Evolutionary conservation across 2,113 vertebrate genomes (phyloP), one percentile per base, ranked within the genome.

Genomic region (Caloenas nicobarica): DNA sequence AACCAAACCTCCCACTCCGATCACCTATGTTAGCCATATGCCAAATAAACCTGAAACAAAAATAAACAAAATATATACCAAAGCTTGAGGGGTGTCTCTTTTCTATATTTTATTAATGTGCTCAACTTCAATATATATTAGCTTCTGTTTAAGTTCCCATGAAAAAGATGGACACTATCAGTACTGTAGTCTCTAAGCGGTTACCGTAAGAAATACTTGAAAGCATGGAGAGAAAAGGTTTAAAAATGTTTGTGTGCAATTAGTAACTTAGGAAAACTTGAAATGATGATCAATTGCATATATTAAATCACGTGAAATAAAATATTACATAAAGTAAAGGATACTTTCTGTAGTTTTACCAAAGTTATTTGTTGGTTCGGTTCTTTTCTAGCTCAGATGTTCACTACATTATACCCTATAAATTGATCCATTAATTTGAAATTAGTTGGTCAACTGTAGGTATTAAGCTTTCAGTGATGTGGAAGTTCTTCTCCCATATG

Each of bases 251-350:
- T 46, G 9, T 72, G 7, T 72, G 25, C 19, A 44, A 64, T 34
- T 66, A 28, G 14, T 65, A 65, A 22, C 11, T 31, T 44, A 44
- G 19, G 24, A 77, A 78, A 89, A 48, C n/a, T 65, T 60, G 14
- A 73, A 36, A 17, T 50, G 19, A 28, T 69, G 16, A 36, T 44
- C 0, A 0, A 53, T 83, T 13, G 2, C 2, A 1, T 81, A 17
- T 10, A 13, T 76, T 17, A 65, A 85, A 40, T 60, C 9, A n/a
- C 4, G 2, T 70, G n/a, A 86, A 88, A 83, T 93, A 71, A 92
- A 92, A 29, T 61, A 25, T 3, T 19, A 23, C 14, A 19, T 56
- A 51, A 65, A 89, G 57, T 68, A 79, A 91, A 94, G 13, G 1
- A 25, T 85, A 5, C 7, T 64, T 76, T 53, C 10, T 78, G 13